Conservation (phyloP, 2,113 vertebrate genomes). For the Nicator chloris region DNA sequence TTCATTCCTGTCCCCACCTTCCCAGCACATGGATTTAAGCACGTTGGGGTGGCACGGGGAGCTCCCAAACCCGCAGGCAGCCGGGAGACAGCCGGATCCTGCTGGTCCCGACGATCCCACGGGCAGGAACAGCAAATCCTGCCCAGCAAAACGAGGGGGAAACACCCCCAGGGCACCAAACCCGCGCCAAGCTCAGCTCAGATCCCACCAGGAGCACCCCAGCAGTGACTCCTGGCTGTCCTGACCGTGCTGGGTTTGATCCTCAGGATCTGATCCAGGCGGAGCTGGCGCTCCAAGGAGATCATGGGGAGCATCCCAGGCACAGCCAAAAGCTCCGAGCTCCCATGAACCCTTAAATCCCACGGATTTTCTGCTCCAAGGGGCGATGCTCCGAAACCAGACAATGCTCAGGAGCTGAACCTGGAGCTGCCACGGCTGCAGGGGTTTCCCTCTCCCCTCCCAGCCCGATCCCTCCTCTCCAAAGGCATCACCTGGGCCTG, state of each 20-base stretch:
- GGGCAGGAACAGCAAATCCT: too few species aligned
- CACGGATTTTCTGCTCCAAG: rapidly evolving
- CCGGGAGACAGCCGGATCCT: not conserved
- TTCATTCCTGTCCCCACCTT: not conserved
- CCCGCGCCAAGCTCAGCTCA: rapidly evolving
- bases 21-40: not conserved
- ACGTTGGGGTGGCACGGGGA: rapidly evolving
- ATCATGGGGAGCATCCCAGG: not conserved
- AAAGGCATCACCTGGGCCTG: too few species aligned
- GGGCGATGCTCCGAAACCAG: not conserved
- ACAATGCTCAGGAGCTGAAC: too few species aligned
- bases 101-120: not conserved
- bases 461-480: too few species aligned
- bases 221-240: not conserved
- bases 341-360: not conserved
- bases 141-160: not conserved
- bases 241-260: not conserved
- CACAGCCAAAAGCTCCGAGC: too few species aligned
- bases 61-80: not conserved
- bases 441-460: too few species aligned
- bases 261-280: not conserved
- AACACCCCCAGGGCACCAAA: not conserved
- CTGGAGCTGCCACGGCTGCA: too few species aligned
- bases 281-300: not conserved
- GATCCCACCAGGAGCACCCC: not conserved